Percentiles rank a stretch among this genome's conserved stretches.
These are phyloP conservation scores for Protonemura montana DNA, from an alignment of 2,888 invertebrate species.

Conservation along the genomic window DNA sequence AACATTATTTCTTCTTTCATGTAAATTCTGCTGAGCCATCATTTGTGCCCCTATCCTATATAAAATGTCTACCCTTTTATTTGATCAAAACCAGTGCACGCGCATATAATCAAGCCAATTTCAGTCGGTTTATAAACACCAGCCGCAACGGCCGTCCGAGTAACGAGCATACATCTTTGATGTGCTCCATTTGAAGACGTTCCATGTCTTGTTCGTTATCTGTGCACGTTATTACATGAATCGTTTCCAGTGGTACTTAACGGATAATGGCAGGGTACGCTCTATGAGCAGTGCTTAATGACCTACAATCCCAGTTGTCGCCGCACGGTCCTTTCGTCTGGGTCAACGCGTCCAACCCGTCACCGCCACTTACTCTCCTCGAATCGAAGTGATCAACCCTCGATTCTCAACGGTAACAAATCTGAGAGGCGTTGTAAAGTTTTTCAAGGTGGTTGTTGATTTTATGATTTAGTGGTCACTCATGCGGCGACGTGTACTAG, in stretches of 20 bases:
- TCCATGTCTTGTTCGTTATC: too few relatives aligned
- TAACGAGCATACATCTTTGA: constrained; percentile 2
- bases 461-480: too few relatives aligned
- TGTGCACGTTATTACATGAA: not conserved
- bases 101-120: not conserved
- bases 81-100: not conserved
- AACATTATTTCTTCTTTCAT: not conserved
- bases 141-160: not conserved
- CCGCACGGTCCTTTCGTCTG: not conserved
- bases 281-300: not conserved
- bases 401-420: too few relatives aligned
- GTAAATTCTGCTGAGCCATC: not conserved
- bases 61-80: not conserved
- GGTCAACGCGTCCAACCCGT: not conserved
- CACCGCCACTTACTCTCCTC: too few relatives aligned
- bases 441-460: too few relatives aligned
- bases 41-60: not conserved
- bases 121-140: not conserved
- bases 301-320: not conserved
- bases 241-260: not conserved
- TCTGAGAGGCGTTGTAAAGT: too few relatives aligned
- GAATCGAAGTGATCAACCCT: too few relatives aligned
- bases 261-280: not conserved
- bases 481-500: too few relatives aligned
- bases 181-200: not conserved